These are phyloP conservation scores for Carpatolechia fugitivella DNA, from an alignment of 2,888 invertebrate genomes.

Conservation along the genomic window DNA sequence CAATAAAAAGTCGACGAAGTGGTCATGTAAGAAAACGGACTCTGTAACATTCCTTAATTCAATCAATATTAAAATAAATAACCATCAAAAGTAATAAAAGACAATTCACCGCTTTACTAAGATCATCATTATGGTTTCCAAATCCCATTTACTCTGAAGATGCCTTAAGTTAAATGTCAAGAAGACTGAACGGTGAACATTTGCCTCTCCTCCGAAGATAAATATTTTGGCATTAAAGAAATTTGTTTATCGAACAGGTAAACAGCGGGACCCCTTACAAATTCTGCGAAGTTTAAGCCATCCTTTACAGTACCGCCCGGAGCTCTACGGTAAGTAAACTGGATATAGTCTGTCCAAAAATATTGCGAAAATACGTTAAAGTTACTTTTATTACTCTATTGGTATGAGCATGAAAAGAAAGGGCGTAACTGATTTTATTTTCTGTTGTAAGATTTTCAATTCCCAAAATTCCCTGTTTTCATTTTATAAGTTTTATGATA, in stretches of 20 bases:
- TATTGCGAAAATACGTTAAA: no score
- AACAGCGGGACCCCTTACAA: constrained; percentile 64
- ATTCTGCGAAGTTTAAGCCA: constrained; percentile 66
- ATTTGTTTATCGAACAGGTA: constrained; percentile 42
- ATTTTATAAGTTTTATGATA: no score
- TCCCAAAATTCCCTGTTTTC: no score
- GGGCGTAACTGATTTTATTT: not conserved
- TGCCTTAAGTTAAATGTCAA: not conserved
- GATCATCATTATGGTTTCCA: constrained; percentile 6
- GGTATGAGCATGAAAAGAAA: not conserved
- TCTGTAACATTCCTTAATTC: no score
- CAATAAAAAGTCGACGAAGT: no score
- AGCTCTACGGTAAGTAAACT: constrained; percentile 52
- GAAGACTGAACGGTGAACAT: not conserved
- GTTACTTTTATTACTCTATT: no score
- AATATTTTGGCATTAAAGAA: constrained; percentile 7
- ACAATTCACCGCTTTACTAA: not conserved
- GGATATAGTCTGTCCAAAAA: not conserved
- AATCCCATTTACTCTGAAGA: not conserved
- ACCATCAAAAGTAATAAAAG: no score
- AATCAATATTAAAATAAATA: no score
- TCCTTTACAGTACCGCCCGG: constrained; percentile 60
- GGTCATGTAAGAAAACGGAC: no score
- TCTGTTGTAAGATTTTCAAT: no score
- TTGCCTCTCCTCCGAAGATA: not conserved